phyloP scores from a whole-genome alignment of 2,888 invertebrate genomes.

The Lypha dubia region DNA sequence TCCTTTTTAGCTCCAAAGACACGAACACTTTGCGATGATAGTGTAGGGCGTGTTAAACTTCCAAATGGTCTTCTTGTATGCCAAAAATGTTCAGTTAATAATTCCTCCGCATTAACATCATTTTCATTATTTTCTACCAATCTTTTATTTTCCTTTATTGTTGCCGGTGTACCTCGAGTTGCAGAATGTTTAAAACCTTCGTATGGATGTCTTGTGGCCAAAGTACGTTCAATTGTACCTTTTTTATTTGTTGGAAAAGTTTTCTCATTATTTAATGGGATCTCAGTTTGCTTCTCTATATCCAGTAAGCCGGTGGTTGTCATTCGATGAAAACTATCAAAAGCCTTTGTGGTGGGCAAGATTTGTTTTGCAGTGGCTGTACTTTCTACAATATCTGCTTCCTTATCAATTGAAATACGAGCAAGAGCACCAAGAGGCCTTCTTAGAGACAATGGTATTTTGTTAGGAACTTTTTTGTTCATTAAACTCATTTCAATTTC shows the following conservation, averaged over 20 bases:
- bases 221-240: conserved; percentile 1
- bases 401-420: neutral
- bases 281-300: neutral
- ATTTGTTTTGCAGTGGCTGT: conserved; percentile 3
- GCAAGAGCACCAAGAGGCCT: neutral
- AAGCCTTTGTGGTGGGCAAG: neutral
- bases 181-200: neutral
- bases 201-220: neutral
- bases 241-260: neutral
- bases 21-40: neutral
- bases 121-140: neutral
- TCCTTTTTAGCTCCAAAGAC: neutral
- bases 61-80: conserved; percentile 9
- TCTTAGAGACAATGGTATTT: neutral
- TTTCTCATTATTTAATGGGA: neutral
- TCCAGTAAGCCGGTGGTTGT: conserved; percentile 12
- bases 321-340: neutral
- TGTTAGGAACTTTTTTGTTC: neutral
- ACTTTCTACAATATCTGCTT: neutral
- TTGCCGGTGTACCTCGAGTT: neutral
- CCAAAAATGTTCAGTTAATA: neutral
- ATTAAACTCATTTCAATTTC: neutral
- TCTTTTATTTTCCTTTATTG: neutral
- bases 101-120: neutral
- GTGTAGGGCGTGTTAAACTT: neutral